phyloP scores from a whole-genome alignment of 2,888 invertebrate species.

The Noctua janthina region DNA sequence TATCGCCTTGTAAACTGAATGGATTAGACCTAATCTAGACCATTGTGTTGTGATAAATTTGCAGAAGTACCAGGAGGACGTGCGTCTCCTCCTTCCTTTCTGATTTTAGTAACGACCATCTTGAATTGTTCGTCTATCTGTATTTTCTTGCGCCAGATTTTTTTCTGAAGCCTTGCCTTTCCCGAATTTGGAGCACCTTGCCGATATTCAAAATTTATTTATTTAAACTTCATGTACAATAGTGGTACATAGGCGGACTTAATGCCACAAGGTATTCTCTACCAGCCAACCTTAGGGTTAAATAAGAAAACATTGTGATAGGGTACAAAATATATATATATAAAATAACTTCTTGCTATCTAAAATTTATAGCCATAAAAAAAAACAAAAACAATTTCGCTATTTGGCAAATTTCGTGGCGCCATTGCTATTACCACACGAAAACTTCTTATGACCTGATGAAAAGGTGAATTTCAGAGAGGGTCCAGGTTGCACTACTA shows the following conservation, averaged over 20 bases:
- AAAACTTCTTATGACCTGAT: neutral
- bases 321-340: too few relatives aligned
- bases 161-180: neutral
- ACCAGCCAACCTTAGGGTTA: too few relatives aligned
- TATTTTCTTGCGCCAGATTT: neutral
- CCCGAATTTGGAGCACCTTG: neutral
- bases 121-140: neutral
- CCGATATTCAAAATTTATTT: neutral
- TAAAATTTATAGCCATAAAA: too few relatives aligned
- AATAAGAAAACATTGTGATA: too few relatives aligned
- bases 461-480: neutral
- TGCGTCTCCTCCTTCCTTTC: neutral
- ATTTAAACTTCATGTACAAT: too few relatives aligned
- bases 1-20: constrained; percentile 72
- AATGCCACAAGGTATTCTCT: too few relatives aligned
- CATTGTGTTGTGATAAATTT: constrained; percentile 28
- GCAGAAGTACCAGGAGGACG: constrained; percentile 32
- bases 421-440: neutral
- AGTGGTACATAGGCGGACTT: too few relatives aligned
- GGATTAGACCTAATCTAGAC: constrained; percentile 70
- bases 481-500: neutral
- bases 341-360: too few relatives aligned
- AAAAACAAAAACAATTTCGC: too few relatives aligned
- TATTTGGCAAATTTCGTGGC: neutral
- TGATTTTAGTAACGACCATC: neutral